Percentiles rank a stretch among this genome's conserved stretches.
Conservation (phyloP, 2,888 invertebrate genomes). For the Eremobia ochroleuca region DNA sequence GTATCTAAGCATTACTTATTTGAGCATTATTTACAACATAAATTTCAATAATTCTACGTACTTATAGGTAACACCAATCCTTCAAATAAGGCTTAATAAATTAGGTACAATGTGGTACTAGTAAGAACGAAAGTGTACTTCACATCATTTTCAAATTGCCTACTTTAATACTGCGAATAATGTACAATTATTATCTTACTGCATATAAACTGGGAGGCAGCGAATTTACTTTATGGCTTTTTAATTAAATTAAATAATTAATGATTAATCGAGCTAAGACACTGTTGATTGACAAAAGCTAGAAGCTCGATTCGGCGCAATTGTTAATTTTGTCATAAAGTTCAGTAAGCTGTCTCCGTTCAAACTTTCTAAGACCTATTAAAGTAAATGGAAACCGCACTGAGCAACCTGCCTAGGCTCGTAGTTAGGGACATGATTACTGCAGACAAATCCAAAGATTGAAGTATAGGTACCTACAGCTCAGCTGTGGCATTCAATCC, state of each 20-base stretch:
- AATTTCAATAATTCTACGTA: conserved; percentile 46
- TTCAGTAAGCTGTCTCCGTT: conserved; percentile 32
- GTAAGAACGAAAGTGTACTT: conserved; percentile 28
- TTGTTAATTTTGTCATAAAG: background rate
- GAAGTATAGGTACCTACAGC: conserved; percentile 25
- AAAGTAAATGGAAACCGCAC: conserved; percentile 2
- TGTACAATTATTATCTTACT: conserved; percentile 27
- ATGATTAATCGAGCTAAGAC: background rate
- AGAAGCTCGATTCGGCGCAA: conserved; percentile 4
- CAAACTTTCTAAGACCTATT: conserved; percentile 13
- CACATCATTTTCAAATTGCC: conserved; percentile 42
- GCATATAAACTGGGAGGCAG: conserved; percentile 27
- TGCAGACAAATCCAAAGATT: background rate
- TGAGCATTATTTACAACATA: conserved; percentile 77
- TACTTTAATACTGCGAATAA: conserved; percentile 44
- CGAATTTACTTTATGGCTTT: conserved; percentile 27
- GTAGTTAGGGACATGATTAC: conserved; percentile 27
- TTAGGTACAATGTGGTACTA: conserved; percentile 51
- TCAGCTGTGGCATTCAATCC: conserved; percentile 11
- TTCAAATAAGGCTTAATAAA: conserved; percentile 50
- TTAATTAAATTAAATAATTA: too few species aligned
- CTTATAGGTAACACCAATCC: conserved; percentile 48
- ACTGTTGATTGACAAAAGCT: background rate
- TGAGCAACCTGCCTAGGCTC: background rate
- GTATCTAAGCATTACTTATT: conserved; percentile 67